Conservation (phyloP, 2,797 vertebrate species). For the Pseudochirops cupreus region DNA sequence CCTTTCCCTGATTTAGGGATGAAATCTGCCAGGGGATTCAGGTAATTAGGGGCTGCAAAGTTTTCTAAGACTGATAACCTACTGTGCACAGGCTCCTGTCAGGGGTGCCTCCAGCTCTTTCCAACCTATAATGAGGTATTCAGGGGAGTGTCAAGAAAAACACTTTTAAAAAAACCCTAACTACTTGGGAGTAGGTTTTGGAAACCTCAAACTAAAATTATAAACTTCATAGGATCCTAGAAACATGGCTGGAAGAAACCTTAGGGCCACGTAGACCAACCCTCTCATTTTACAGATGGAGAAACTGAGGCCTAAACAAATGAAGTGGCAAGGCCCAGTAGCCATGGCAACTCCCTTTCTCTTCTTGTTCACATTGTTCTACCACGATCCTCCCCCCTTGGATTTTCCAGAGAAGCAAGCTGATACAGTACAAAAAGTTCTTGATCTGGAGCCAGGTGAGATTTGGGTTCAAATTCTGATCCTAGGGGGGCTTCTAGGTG, state of each 20-base stretch:
- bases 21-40: slow-evolving; percentile 45
- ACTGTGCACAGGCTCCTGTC: not conserved
- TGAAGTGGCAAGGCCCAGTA: not conserved
- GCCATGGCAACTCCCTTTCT: not conserved
- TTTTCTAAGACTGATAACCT: slow-evolving; percentile 17
- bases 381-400: not conserved
- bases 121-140: slow-evolving; percentile 11
- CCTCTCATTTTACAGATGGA: not conserved
- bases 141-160: slow-evolving; percentile 37
- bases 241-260: not conserved
- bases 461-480: not conserved
- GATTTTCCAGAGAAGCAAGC: not conserved
- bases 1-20: slow-evolving; percentile 22
- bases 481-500: not conserved
- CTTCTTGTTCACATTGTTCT: not conserved
- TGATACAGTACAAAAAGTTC: not conserved
- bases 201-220: slow-evolving; percentile 22
- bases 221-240: not conserved
- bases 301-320: not conserved
- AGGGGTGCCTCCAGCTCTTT: not conserved
- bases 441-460: not conserved
- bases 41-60: slow-evolving; percentile 40
- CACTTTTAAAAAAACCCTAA: not conserved
- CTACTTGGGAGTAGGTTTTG: slow-evolving; percentile 49
- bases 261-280: not conserved